Evolutionary conservation across 2,888 invertebrate species (phyloP).

Genomic region (Volucella inflata): DNA sequence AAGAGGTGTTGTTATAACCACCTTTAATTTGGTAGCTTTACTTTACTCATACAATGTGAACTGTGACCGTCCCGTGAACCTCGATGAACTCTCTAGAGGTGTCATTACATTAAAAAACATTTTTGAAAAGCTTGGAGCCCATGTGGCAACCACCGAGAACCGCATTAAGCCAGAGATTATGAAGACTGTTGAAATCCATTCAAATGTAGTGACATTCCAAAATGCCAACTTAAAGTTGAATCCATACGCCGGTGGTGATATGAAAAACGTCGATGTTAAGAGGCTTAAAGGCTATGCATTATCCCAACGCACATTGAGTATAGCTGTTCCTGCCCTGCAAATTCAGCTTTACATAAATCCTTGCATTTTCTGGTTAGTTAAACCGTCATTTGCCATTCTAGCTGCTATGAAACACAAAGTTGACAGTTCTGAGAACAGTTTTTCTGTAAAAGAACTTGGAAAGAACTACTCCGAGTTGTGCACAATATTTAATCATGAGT

Average conservation of each 20-base stretch:
- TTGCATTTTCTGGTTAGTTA: conserved; percentile 88
- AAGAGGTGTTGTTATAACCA: conserved; percentile 87
- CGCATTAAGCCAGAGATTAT: conserved; percentile 84
- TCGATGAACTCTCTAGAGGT: conserved; percentile 80
- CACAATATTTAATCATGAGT: conserved; percentile 87
- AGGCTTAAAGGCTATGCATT: conserved; percentile 86
- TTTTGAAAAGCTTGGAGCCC: conserved; percentile 82
- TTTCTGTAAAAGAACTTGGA: conserved; percentile 27
- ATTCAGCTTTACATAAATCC: conserved; percentile 91
- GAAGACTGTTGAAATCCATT: conserved; percentile 86
- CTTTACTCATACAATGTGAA: conserved; percentile 81
- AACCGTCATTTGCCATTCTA: conserved; percentile 86
- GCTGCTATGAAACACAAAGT: conserved; percentile 80
- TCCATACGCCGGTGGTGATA: conserved; percentile 78
- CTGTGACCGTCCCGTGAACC: conserved; percentile 78
- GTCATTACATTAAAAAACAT: conserved; percentile 79
- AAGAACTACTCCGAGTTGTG: conserved; percentile 80
- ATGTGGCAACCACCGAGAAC: conserved; percentile 84
- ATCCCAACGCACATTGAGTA: conserved; percentile 87
- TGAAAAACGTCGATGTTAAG: conserved; percentile 83
- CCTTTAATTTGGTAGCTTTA: conserved; percentile 89
- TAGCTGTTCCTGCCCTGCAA: conserved; percentile 88
- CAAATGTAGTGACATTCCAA: conserved; percentile 81
- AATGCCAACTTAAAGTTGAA: conserved; percentile 79
- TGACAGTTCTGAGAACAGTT: conserved; percentile 63